Base-by-base conservation (phyloP, 2,888 invertebrate species). In the Limnephilus auricula region DNA sequence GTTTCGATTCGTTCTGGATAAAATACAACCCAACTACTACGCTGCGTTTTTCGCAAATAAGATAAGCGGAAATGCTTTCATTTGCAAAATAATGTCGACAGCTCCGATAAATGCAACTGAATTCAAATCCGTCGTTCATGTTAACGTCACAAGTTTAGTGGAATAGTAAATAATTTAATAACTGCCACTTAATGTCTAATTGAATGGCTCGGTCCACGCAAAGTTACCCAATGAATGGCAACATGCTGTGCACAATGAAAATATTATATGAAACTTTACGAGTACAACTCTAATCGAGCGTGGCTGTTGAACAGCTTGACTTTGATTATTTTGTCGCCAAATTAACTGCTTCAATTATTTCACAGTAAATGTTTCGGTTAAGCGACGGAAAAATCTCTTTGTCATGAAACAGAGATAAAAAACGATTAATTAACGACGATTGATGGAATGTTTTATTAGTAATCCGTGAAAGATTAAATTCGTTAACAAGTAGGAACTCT, bases 181-280 rank as follows among this genome's bases (percentile, higher is more conserved):
- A 83, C 37, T 83, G 83, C 32, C 83, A 83, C 83, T 83, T 34
- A 83, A 37, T 37, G 37, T 83, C 83, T 83, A 18, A 83, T 83
- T 83, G 32, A 83, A 83, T 83, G 83, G 37, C 37, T 83, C 37
- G 65, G 32, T 83, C 83, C 83, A 32, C 83, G 83, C 83, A 83
- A 83, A 34, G 83, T 83, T 83, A n/a, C 83, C 34, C 83, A 83
- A 83, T 37, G 34, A 82, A 65, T 65, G 65, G 65, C 65, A 65
- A 65, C 65, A 65, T 25, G 65, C 65, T 65, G 65, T 65, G 65
- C 65, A 65, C 65, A 65, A 65, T 65, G 65, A 65, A 65, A 65
- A n/a, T 65, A 65, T 65, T 65, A n/a, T 65, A 65, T 65, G 65
- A 65, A 65, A n/a, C 65, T 9, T 65, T 65, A 65, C 25, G 65